phyloP scores from a whole-genome alignment of 1,140 invertebrate species.

The Dreissena polymorpha region DNA sequence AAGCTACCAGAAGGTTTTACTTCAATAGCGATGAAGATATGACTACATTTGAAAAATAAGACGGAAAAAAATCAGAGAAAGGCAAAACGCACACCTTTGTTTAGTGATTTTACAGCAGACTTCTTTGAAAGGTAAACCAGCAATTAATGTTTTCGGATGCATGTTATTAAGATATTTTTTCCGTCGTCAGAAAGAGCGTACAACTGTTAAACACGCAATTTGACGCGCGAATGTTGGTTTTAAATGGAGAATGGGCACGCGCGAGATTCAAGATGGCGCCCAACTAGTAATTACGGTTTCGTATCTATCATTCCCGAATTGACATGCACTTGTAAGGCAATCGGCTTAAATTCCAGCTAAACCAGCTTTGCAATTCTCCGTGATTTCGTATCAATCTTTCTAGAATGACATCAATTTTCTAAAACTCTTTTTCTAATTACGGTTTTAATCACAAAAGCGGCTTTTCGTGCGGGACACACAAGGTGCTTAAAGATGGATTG shows the following conservation, averaged over 20 bases:
- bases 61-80: background rate
- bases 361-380: conserved; percentile 19
- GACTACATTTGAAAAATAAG: background rate
- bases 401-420: conserved; percentile 22
- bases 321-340: conserved; percentile 43
- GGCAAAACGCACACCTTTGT: background rate
- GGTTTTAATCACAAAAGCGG: background rate
- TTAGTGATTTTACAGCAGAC: background rate
- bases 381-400: conserved; percentile 44
- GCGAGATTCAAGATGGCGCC: conserved; percentile 17
- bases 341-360: conserved; percentile 41
- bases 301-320: conserved; percentile 45
- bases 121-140: background rate
- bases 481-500: no score
- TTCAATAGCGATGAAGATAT: no score
- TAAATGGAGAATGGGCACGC: conserved; percentile 17
- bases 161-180: background rate
- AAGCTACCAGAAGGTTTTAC: no score
- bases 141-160: background rate
- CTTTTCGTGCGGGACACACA: no score
- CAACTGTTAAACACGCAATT: no score
- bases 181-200: no score
- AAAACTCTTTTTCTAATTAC: conserved; percentile 1
- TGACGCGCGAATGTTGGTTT: no score
- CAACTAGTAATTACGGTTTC: conserved; percentile 21